Percentiles rank a stretch among this genome's conserved stretches.
Conservation (phyloP, 2,797 vertebrate genomes). For the Potorous gilbertii region DNA sequence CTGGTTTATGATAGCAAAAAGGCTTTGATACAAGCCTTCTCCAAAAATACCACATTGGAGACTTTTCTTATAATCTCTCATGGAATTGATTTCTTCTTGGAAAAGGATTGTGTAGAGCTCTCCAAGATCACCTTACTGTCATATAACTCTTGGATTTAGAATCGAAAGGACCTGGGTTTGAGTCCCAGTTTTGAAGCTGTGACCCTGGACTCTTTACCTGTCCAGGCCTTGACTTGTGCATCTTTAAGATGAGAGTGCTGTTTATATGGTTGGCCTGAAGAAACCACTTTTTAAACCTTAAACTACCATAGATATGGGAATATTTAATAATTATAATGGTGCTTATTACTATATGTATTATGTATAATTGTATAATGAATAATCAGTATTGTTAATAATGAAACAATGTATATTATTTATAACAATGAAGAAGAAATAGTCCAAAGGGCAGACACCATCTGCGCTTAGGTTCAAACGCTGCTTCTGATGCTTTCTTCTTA, state of each 20-base stretch:
- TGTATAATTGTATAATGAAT: not conserved
- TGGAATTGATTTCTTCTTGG: not conserved
- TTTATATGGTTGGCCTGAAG: not conserved
- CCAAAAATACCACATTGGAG: not conserved
- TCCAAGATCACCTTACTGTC: not conserved
- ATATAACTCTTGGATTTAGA: not conserved
- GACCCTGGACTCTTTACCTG: not conserved
- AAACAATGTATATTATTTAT: not conserved
- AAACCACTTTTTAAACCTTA: not conserved
- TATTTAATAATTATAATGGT: not conserved
- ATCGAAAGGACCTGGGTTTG: not conserved
- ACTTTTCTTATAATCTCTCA: conserved; percentile 9
- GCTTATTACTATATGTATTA: not conserved
- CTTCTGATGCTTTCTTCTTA: not conserved
- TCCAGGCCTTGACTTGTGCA: not conserved
- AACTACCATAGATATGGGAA: not conserved
- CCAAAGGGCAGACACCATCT: not conserved
- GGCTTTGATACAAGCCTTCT: not conserved
- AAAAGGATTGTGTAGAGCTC: not conserved
- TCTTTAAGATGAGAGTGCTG: not conserved
- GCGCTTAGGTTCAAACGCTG: not conserved
- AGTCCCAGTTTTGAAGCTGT: not conserved
- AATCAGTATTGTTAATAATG: not conserved
- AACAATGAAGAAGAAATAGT: not conserved
- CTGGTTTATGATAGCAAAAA: not conserved